phyloP scores from a whole-genome alignment of 2,797 vertebrate genomes.

The Chromis chromis region DNA sequence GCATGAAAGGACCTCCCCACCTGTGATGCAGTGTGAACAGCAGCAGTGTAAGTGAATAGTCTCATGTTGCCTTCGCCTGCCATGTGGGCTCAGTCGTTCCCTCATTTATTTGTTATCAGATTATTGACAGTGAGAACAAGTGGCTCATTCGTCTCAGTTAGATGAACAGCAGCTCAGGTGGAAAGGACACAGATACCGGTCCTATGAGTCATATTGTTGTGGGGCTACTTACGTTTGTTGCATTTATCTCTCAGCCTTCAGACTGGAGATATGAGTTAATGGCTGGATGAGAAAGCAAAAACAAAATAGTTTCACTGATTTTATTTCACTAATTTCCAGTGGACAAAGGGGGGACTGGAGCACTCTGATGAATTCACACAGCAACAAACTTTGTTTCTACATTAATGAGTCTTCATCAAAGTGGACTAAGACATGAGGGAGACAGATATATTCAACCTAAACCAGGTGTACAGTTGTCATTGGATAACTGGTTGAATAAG shows the following conservation, averaged over 20 bases:
- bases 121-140: slow-evolving; percentile 45
- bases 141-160: slow-evolving; percentile 31
- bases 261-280: background rate
- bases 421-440: no score
- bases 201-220: slow-evolving; percentile 42
- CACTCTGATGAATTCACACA: no score
- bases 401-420: no score
- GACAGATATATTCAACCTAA: no score
- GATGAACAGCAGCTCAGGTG: slow-evolving; percentile 39
- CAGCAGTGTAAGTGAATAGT: slow-evolving; percentile 26
- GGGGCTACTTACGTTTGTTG: background rate
- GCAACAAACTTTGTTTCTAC: no score
- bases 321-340: background rate
- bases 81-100: slow-evolving; percentile 48
- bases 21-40: slow-evolving; percentile 18
- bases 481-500: no score
- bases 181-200: slow-evolving; percentile 29
- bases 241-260: background rate
- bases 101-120: slow-evolving; percentile 64
- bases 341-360: no score
- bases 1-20: slow-evolving; percentile 47
- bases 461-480: no score
- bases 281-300: background rate
- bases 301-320: slow-evolving; percentile 2
- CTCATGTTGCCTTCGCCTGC: slow-evolving; percentile 6